Evolutionary conservation across 2,113 vertebrate species (phyloP), one percentile per base, ranked within the genome.

Genomic region (Chaenocephalus aceratus): DNA sequence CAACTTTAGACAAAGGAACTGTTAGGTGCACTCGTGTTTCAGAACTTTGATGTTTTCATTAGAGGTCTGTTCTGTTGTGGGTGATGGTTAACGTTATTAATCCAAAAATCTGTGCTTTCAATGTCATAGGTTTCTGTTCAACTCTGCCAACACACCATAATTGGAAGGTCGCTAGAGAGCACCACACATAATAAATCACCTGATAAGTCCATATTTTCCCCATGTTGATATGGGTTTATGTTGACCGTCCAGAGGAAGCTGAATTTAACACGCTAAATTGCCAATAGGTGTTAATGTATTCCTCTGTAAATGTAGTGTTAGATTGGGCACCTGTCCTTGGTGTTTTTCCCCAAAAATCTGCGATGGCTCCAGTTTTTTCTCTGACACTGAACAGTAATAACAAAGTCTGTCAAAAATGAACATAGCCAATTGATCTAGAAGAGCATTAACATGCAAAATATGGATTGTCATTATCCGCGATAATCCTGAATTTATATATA

Each of bases 251-350:
- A 49, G 49, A 53, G 21, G 72, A 75, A 53, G 21, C 45, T 13
- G n/a, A 34, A 75, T 4, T 59, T 63, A 21, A 52, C 18, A 34
- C 23, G 21, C 4, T 62, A 15, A 83, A 72, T 45, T 49, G 15
- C 10, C 21, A 34, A 11, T 26, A 54, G 3, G 36, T 51, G 68
- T 63, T 62, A 74, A 74, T 51, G 41, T 58, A 72, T 72, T 61
- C 26, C 48, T 45, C 45, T 59, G n/a, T 52, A 26, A 26, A 30
- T 30, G 60, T 53, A 54, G 48, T 62, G 67, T 72, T 4, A 60
- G 10, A 36, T 14, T 73, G 41, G 44, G 23, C 72, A 23, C 18
- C 3, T 36, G 34, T 46, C 72, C 66, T 64, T 26, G 45, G n/a
- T 30, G 6, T 45, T 41, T 12, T 54, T 56, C 1, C 10, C 58